Evolutionary conservation across 2,797 vertebrate species (phyloP), one percentile per base, ranked within the genome.

Genomic region (Periparus ater): DNA sequence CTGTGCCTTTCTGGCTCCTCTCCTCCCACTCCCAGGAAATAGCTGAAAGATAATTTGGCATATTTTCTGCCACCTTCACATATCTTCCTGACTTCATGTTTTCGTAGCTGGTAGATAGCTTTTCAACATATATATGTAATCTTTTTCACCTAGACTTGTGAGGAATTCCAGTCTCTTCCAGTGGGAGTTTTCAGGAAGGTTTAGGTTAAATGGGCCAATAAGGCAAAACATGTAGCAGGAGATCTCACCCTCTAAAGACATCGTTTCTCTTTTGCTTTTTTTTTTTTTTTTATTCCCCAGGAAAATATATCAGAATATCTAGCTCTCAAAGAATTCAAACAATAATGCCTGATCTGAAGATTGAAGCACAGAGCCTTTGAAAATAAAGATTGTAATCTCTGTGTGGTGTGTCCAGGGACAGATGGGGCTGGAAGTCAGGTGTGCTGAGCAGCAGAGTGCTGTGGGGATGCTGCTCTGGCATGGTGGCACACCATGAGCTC

Each of bases 101-200:
- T 97, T 97, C 86, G 96, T 97, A 96, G 95, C 91, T 97, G 95
- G 87, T 94, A 93, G 92, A 96, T 96, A 93, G 73, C 92, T 96
- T 97, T 96, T 95, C 93, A 73, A 45, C 67, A 45, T 6, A 44
- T 34, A 68, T 38, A 85, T 95, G 82, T 72, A 96, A 92, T 95
- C 89, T 63, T 84, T 96, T 96, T 96, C 81, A 96, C 92, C 93
- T 96, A 96, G 93, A 97, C 84, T 90, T 95, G 88, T 96, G 85
- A 97, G 79, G 93, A 97, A 97, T 97, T 97, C 88, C 78, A 95
- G 3, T 94, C 85, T 92, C 87, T 94, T 97, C 97, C 93, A 96
- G 92, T 96, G 97, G 95, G 96, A 97, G 95, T 97, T 97, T 96
- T 97, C 91, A 96, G 93, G 94, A 97, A 95, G 83, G 91, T 96